These are phyloP conservation scores for Ovibos moschatus DNA, from an alignment of 2,113 vertebrate genomes.

Conservation along the genomic window DNA sequence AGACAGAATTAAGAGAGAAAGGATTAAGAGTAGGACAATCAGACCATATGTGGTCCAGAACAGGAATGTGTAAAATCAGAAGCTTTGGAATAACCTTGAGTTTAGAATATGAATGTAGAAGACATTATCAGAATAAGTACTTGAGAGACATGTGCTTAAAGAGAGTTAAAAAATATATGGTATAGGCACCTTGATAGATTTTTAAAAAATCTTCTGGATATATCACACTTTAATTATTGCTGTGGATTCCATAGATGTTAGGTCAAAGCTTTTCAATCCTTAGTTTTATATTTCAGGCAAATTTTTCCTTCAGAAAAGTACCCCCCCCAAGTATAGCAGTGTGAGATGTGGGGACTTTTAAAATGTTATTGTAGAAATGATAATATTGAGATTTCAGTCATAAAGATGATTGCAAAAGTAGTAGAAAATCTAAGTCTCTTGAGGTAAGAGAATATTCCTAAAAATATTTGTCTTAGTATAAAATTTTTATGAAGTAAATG, in stretches of 20 bases:
- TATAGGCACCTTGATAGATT: background rate
- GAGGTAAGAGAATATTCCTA: background rate
- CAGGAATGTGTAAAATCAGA: background rate
- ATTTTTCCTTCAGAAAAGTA: background rate
- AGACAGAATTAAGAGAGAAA: background rate
- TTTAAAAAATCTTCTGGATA: background rate
- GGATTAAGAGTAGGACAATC: background rate
- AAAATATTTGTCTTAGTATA: background rate
- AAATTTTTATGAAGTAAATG: background rate
- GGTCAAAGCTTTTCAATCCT: background rate
- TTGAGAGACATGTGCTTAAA: background rate
- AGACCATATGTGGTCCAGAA: background rate
- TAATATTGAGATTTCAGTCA: background rate
- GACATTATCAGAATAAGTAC: background rate
- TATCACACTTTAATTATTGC: background rate
- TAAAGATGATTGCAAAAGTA: background rate
- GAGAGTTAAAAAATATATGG: background rate
- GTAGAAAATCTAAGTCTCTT: background rate
- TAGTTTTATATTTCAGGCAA: background rate
- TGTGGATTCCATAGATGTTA: background rate
- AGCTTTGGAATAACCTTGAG: background rate
- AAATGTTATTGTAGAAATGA: background rate
- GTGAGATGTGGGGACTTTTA: background rate
- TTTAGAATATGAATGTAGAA: background rate
- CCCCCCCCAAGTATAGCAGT: background rate